Conservation (phyloP, 2,113 vertebrate species). For the Anarhynchus alexandrinus region DNA sequence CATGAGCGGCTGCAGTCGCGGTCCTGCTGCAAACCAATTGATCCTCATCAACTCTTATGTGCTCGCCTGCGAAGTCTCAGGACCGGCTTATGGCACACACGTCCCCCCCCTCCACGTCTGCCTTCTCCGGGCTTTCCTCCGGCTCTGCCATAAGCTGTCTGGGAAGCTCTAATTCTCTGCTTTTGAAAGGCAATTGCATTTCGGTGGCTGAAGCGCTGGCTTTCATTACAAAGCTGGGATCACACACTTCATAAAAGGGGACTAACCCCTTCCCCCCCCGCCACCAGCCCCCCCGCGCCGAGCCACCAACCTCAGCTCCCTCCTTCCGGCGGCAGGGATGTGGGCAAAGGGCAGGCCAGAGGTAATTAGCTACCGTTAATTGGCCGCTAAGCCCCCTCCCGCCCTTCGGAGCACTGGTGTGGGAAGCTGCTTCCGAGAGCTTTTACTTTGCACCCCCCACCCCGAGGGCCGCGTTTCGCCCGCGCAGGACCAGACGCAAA, state of each 20-base stretch:
- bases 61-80: neutral
- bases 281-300: neutral
- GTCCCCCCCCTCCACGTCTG: neutral
- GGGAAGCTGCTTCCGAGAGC: neutral
- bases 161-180: neutral
- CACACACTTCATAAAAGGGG: neutral
- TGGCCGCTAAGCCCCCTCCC: neutral
- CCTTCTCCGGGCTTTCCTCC: neutral
- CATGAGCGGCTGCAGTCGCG: neutral
- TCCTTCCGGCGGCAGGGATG: neutral
- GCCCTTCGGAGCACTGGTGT: neutral
- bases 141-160: neutral
- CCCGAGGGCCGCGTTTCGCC: neutral
- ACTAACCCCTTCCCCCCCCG: neutral
- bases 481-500: neutral
- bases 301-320: neutral
- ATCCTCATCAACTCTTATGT: neutral
- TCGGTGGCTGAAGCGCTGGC: neutral
- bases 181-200: neutral
- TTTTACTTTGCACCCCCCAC: neutral
- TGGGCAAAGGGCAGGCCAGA: neutral
- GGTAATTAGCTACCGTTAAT: neutral
- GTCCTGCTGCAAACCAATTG: neutral
- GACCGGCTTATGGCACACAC: neutral
- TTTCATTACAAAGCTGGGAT: neutral